Evolutionary conservation across 2,888 invertebrate species (phyloP).

Genomic region (Amphimallon solstitiale): DNA sequence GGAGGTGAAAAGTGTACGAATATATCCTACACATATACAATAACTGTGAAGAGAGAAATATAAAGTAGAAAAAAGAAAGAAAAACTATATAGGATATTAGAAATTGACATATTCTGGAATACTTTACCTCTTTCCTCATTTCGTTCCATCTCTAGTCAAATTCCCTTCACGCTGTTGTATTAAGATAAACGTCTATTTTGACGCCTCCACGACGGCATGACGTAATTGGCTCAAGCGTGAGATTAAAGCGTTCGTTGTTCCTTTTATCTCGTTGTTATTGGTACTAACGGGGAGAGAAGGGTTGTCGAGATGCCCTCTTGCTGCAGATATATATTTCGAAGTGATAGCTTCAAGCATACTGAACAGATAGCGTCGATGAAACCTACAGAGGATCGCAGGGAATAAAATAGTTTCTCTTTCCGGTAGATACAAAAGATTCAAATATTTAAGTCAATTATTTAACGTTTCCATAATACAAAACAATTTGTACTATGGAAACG

Average conservation of each 20-base stretch:
- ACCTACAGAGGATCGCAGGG: too few species aligned
- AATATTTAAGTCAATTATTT: too few species aligned
- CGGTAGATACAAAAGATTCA: too few species aligned
- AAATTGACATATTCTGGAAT: slow-evolving; percentile 28
- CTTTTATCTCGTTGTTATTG: slow-evolving; percentile 49
- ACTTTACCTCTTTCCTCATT: slow-evolving; percentile 18
- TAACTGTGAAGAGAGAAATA: too few species aligned
- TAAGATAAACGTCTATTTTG: slow-evolving; percentile 36
- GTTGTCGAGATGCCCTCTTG: slow-evolving; percentile 21
- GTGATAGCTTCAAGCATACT: slow-evolving; percentile 5
- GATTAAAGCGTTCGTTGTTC: slow-evolving; percentile 47
- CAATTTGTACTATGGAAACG: too few species aligned
- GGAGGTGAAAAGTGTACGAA: too few species aligned
- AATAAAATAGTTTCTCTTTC: too few species aligned
- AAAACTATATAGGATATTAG: slow-evolving; percentile 1
- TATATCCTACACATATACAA: too few species aligned
- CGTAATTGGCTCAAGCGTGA: slow-evolving; percentile 46
- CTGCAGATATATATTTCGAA: slow-evolving; percentile 19
- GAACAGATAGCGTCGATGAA: slow-evolving; percentile 6
- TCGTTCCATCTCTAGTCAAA: slow-evolving; percentile 18
- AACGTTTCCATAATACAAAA: too few species aligned
- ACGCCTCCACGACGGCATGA: slow-evolving; percentile 40
- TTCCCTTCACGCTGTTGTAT: slow-evolving; percentile 25
- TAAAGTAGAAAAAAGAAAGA: too few species aligned
- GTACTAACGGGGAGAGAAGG: slow-evolving; percentile 35